These are phyloP conservation scores for Sabatieria punctata DNA, from an alignment of 2,888 invertebrate species.

Conservation along the genomic window DNA sequence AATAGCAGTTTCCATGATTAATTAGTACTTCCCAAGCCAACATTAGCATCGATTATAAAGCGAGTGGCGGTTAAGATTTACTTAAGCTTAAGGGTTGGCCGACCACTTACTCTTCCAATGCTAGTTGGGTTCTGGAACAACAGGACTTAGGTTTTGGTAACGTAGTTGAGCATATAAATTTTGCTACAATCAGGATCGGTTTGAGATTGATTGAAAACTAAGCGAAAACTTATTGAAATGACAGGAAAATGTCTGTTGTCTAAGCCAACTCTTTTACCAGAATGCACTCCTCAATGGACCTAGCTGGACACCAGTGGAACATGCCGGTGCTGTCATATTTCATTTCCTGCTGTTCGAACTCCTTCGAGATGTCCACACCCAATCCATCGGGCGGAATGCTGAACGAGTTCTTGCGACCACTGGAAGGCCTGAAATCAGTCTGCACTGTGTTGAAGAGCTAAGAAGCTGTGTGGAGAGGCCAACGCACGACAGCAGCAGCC, in stretches of 20 bases:
- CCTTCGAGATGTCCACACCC: slow-evolving; percentile 14
- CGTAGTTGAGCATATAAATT: background rate
- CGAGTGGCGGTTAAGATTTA: too few relatives aligned
- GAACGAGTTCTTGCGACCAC: slow-evolving; percentile 19
- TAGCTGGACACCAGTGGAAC: slow-evolving; percentile 99
- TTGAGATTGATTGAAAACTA: background rate
- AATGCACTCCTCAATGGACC: slow-evolving; percentile 90
- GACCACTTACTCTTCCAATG: too few relatives aligned
- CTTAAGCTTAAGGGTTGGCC: too few relatives aligned
- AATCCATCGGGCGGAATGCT: slow-evolving; percentile 8
- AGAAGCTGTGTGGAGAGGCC: too few relatives aligned
- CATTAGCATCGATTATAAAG: too few relatives aligned
- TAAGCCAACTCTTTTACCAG: slow-evolving; percentile 47
- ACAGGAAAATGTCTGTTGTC: background rate
- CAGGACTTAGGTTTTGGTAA: too few relatives aligned
- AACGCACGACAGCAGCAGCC: too few relatives aligned
- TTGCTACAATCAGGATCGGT: background rate
- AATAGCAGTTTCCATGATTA: too few relatives aligned
- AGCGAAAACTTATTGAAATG: background rate
- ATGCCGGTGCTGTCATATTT: slow-evolving; percentile 90
- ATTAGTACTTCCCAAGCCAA: too few relatives aligned
- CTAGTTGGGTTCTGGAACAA: too few relatives aligned
- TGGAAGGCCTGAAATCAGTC: slow-evolving; percentile 8
- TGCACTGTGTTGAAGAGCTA: too few relatives aligned
- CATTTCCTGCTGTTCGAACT: slow-evolving; percentile 27